Percentiles rank a stretch among this genome's conserved stretches.
Conservation (phyloP, 1,140 invertebrate genomes). For the Pentalonia nigronervosa region DNA sequence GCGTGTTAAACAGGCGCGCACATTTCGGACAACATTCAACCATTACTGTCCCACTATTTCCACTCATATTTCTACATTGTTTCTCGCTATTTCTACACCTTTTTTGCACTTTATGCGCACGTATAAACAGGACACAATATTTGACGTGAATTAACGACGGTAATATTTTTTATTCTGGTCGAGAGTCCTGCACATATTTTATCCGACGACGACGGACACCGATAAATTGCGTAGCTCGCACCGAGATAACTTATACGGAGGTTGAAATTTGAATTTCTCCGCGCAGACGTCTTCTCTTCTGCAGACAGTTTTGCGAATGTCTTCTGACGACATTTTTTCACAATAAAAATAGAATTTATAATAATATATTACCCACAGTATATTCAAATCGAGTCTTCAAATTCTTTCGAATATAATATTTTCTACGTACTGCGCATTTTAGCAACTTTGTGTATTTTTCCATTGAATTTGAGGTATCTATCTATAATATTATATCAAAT, state of each 20-base stretch:
- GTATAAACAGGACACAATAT: background rate
- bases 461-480: too few species aligned
- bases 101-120: background rate
- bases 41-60: background rate
- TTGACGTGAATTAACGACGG: background rate
- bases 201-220: background rate
- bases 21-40: background rate
- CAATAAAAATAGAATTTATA: background rate
- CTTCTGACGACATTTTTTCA: too few species aligned
- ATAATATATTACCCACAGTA: background rate
- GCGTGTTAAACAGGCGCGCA: background rate
- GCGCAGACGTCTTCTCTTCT: background rate
- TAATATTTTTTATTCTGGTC: background rate
- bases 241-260: background rate
- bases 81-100: too few species aligned
- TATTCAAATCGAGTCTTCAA: too few species aligned
- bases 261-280: background rate
- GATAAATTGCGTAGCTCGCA: background rate
- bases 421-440: too few species aligned
- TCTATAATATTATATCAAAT: too few species aligned
- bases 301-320: background rate
- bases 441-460: too few species aligned
- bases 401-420: too few species aligned
- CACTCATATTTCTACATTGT: background rate
- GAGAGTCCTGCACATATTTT: background rate